Evolutionary conservation across 2,113 vertebrate species (phyloP), one percentile per base, ranked within the genome.

Genomic region (Stegostoma tigrinum): DNA sequence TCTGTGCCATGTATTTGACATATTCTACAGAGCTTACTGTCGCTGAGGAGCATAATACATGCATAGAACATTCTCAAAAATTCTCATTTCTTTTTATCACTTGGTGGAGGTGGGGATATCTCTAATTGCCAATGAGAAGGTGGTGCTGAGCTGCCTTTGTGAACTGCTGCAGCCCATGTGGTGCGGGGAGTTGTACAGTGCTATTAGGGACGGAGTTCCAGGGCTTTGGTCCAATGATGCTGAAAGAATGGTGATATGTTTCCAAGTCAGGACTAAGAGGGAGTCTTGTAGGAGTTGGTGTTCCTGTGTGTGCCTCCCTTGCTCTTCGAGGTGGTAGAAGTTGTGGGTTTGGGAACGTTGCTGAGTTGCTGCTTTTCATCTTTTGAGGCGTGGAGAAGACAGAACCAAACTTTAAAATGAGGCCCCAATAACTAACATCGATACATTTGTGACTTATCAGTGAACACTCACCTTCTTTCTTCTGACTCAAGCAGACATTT

Each of bases 391-490:
- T 38, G 61, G 30, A 93, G 38, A 8, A 66, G 19, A 61, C 87
- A 24, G 87, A 90, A 34, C 4, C 14, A 66, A 21, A 68, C 95
- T 96, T 55, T 95, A 96, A 97, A 97, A 96, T 27, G 94, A 68
- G 96, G 96, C 96, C 96, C 96, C 97, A 96, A 78, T 96, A 96
- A 72, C 96, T 96, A 96, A 96, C 96, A 83, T 80, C 95, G 96
- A 23, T 96, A 96, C 96, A 0, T 94, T 68, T 93, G 12, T 66
- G 89, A 5, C 7, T 27, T 30, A 95, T 75, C 24, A 66, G 61
- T 52, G 42, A 52, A 21, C 52, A 27, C 5, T 68, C 48, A 67
- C 5, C 34, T 68, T n/a, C 48, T 0, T 24, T 95, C 97, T 96
- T 72, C 89, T 38, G 45, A 42, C 78, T 96, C 95, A 52, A 70